These are phyloP conservation scores for Danionella cerebrum DNA, from an alignment of 2,113 vertebrate species.

Conservation along the genomic window DNA sequence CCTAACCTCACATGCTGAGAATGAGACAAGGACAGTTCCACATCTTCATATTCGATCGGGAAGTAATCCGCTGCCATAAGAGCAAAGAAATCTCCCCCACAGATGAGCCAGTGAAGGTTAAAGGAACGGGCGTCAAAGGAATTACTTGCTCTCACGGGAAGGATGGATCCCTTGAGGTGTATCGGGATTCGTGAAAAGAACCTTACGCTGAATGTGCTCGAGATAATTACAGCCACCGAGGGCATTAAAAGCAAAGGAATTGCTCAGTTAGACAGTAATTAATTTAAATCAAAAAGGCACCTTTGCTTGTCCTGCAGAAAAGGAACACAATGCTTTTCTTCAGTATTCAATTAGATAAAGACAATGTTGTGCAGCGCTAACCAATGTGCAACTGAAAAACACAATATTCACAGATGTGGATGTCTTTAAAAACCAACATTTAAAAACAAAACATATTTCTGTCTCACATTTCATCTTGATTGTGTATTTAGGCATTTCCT, in stretches of 20 bases:
- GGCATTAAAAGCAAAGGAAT: constrained; percentile 13
- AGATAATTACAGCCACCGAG: constrained; percentile 41
- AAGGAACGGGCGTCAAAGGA: constrained; percentile 27
- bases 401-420: too few relatives aligned
- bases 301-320: background rate
- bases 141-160: constrained; percentile 27
- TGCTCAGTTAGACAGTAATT: constrained; percentile 1
- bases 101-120: constrained; percentile 34
- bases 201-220: constrained; percentile 25
- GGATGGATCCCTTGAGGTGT: constrained; percentile 15
- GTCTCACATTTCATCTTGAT: too few relatives aligned
- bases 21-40: background rate
- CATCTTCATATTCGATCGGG: background rate
- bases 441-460: too few relatives aligned
- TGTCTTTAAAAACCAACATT: too few relatives aligned
- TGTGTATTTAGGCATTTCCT: too few relatives aligned
- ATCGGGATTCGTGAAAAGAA: constrained; percentile 19
- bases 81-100: background rate
- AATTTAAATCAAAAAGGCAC: constrained; percentile 11
- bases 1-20: background rate
- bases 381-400: too few relatives aligned
- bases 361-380: too few relatives aligned
- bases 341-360: background rate
- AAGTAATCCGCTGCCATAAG: background rate
- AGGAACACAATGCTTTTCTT: too few relatives aligned